A percentile compares a stretch with the other conserved stretches of the same genome.
These are phyloP conservation scores for Hippoglossus hippoglossus DNA, from an alignment of 2,797 vertebrate genomes.

Conservation along the genomic window DNA sequence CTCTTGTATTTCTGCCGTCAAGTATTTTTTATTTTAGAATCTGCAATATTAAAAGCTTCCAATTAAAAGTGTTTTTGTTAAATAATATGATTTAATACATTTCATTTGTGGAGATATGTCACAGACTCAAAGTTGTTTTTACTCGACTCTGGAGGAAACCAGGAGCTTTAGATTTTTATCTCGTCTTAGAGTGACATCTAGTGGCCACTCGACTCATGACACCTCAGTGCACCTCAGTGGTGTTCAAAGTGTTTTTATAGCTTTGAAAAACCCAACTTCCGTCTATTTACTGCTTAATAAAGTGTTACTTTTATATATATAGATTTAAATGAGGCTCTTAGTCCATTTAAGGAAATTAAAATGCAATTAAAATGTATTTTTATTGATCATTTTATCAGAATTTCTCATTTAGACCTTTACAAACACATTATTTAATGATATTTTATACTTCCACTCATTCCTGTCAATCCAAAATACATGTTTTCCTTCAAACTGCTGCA, in stretches of 20 bases:
- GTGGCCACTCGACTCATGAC: slow-evolving; percentile 54
- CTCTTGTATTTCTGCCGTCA: background rate
- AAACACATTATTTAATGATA: too few species aligned
- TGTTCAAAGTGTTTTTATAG: background rate
- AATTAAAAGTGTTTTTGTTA: background rate
- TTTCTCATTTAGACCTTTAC: too few species aligned
- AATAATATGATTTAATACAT: background rate
- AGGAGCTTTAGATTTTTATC: slow-evolving; percentile 46
- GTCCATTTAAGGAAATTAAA: background rate
- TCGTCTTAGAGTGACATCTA: slow-evolving; percentile 83
- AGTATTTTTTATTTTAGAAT: background rate
- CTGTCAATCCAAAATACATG: too few species aligned
- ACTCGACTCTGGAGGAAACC: background rate
- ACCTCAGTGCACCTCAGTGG: background rate
- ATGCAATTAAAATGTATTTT: background rate
- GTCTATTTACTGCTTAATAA: background rate
- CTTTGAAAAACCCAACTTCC: background rate
- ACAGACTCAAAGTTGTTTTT: background rate
- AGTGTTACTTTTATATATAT: too few species aligned
- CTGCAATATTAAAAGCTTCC: background rate
- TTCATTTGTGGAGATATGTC: slow-evolving; percentile 21
- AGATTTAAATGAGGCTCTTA: background rate
- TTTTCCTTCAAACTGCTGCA: too few species aligned
- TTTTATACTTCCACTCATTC: too few species aligned
- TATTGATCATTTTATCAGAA: background rate